Evolutionary conservation across 2,888 invertebrate genomes (phyloP), one percentile per base, ranked within the genome.

Genomic region (Doris montereyensis): DNA sequence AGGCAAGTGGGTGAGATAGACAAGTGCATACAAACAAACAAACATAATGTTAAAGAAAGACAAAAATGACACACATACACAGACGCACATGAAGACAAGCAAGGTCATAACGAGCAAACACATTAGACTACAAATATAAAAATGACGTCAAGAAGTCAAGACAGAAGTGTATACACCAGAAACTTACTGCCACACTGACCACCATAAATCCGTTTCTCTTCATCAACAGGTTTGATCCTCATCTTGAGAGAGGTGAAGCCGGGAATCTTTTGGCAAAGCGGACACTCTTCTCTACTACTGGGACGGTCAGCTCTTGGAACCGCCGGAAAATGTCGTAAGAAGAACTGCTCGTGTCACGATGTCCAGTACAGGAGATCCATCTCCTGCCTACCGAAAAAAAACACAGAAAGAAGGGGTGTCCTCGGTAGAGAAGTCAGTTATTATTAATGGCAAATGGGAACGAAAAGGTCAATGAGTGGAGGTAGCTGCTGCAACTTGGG

Each of bases 131-230:
- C 32, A 76, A 3, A 35, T 8, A n/a, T n/a, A n/a, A n/a, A n/a
- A n/a, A n/a, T n/a, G n/a, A n/a, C n/a, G n/a, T n/a, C n/a, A n/a
- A n/a, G n/a, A n/a, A n/a, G n/a, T n/a, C 57, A 4, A 70, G n/a
- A 76, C 13, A 70, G n/a, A n/a, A n/a, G n/a, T n/a, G n/a, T n/a
- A n/a, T n/a, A n/a, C n/a, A n/a, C n/a, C 8, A 30, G 13, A 13
- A 1, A 85, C 87, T 86, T 80, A 89, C 89, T 76, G 87, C 81
- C 21, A 89, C 78, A n/a, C 88, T 85, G 32, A 89, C 85, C 1
- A 90, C 89, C 83, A 89, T 87, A 71, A 89, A 87, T 21, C 89
- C 88, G 60, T 89, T 88, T 74, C 87, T 85, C 81, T 90, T 91
- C 83, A 91, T 86, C 32, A 90, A 81, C 24, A 84, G 82, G 52